Evolutionary conservation across 1,140 invertebrate species (phyloP), one percentile per base, ranked within the genome.

Genomic region (Holotrichia oblita): DNA sequence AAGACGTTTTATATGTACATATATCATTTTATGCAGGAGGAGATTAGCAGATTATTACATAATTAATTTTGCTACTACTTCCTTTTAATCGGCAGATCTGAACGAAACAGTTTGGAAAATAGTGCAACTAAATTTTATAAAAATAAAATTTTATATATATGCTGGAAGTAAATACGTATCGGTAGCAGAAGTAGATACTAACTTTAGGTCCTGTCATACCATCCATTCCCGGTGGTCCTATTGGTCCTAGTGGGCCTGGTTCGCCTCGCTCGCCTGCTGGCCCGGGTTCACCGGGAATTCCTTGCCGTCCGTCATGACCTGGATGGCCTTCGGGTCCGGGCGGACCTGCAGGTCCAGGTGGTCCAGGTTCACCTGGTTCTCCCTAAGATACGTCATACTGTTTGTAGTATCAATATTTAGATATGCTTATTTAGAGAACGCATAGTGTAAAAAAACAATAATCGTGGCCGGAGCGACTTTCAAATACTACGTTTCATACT

Each of bases 281-380:
- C 14, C 14, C 6, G 14, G 48, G 48, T 55, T 55, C 6, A n/a
- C 14, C 14, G 0, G 48, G 48, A 44, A 12, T 12, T 44, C 14
- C 17, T n/a, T 14, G 6, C 14, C 17, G 17, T 55, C 14, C 17
- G 4, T 55, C 48, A 55, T 55, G 6, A 14, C 17, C 48, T 0
- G 42, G 14, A 72, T 72, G 12, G n/a, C 4, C 9, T 20, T 72
- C 4, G 22, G 22, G 85, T 91, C 95, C 95, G 89, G 95, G 93
- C 81, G 95, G 95, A 88, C 96, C 96, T 78, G 96, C 94, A 27
- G 95, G 96, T 84, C 96, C 97, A 48, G 96, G 95, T 14, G 96
- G 95, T 81, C 96, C 96, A 34, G 27, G 27, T 34, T 34, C 27
- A 34, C 27, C 27, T 34, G 27, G 27, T 34, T 34, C 27, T 34